Percentiles rank a stretch among this genome's conserved stretches.
Evolutionary conservation across 37 sponge, comb jelly and placozoan species (phyloP).

Genomic region (Cliona cf. orientalis): DNA sequence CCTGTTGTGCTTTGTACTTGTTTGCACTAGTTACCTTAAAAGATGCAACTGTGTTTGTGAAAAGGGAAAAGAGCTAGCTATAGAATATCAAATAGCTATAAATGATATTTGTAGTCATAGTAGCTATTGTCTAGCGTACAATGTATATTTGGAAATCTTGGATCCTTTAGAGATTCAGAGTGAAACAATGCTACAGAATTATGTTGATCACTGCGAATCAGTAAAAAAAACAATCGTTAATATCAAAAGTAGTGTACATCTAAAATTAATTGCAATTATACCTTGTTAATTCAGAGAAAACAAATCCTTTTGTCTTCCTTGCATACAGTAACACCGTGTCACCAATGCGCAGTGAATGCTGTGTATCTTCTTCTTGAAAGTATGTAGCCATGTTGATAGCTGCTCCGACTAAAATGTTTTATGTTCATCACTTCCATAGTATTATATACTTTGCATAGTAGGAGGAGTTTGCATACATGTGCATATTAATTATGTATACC

Average conservation of each 20-base stretch:
- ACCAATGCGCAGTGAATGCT: constrained; percentile 42
- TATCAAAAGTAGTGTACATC: background rate
- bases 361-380: background rate
- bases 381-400: too few relatives aligned
- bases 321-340: constrained; percentile 31
- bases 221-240: too few relatives aligned
- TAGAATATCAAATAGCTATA: too few relatives aligned
- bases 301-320: constrained; percentile 11
- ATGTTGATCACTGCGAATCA: background rate
- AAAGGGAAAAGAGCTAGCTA: too few relatives aligned
- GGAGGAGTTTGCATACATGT: too few relatives aligned
- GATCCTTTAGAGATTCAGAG: background rate
- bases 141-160: background rate
- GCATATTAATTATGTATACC: too few relatives aligned
- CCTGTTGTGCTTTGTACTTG: constrained; percentile 19
- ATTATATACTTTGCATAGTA: too few relatives aligned
- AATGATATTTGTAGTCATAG: too few relatives aligned
- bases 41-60: constrained; percentile 10
- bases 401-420: too few relatives aligned
- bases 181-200: background rate
- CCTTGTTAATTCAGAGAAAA: constrained; percentile 39
- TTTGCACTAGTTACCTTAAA: constrained; percentile 2
- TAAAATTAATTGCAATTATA: background rate
- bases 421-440: too few relatives aligned
- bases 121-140: too few relatives aligned